These are phyloP conservation scores for Phaethon lepturus DNA, from an alignment of 2,113 vertebrate species.

Conservation along the genomic window DNA sequence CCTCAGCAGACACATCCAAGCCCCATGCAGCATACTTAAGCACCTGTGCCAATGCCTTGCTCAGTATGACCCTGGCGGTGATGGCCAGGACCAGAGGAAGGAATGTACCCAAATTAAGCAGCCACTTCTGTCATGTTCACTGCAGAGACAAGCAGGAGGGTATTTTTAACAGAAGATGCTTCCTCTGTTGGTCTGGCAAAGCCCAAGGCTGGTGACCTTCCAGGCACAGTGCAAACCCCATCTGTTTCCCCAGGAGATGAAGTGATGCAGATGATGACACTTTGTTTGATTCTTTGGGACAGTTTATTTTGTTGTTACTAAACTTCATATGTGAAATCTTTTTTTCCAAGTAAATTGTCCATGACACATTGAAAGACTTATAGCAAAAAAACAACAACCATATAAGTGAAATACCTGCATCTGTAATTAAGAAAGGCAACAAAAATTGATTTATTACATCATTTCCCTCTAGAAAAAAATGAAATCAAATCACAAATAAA, in stretches of 20 bases:
- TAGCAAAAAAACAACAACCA: background rate
- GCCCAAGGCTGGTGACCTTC: slow-evolving; percentile 24
- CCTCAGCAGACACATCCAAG: background rate
- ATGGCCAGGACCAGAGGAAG: background rate
- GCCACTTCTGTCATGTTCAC: background rate
- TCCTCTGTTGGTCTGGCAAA: slow-evolving; percentile 36
- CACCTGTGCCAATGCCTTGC: background rate
- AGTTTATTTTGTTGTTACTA: slow-evolving; percentile 2
- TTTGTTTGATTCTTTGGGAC: background rate
- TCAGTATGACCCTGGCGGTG: background rate
- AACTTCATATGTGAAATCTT: background rate
- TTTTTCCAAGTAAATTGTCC: background rate
- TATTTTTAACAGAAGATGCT: slow-evolving; percentile 38
- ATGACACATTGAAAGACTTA: background rate
- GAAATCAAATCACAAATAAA: background rate
- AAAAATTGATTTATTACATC: background rate
- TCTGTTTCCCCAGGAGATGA: slow-evolving; percentile 45
- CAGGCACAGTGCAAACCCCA: slow-evolving; percentile 41
- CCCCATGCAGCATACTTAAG: background rate
- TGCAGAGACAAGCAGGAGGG: background rate
- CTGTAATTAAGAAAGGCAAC: background rate
- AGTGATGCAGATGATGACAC: background rate
- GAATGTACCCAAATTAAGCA: background rate
- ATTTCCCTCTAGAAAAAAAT: background rate
- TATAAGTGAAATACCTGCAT: background rate